These are phyloP conservation scores for Pseudonaja textilis DNA, from an alignment of 2,113 vertebrate genomes.

Conservation along the genomic window DNA sequence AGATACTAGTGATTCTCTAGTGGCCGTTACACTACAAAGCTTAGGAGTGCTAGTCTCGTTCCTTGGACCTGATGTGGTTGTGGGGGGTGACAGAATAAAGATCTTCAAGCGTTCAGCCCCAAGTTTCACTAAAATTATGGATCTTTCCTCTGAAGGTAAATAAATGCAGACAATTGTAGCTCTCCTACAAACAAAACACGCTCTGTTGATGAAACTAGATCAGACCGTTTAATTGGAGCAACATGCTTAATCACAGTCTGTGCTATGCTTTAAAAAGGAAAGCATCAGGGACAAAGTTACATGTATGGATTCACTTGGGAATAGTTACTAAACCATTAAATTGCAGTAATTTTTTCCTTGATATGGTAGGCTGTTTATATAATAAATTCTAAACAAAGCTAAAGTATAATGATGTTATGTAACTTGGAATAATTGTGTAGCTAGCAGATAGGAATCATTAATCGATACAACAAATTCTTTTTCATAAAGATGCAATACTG, in stretches of 20 bases:
- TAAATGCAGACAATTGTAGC: fast-evolving
- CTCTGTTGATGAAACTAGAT: slow-evolving; percentile 20
- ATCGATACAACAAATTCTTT: neutral
- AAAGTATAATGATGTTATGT: neutral
- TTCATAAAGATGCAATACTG: neutral
- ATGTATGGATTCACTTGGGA: neutral
- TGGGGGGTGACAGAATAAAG: slow-evolving; percentile 90
- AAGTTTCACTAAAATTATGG: slow-evolving; percentile 86
- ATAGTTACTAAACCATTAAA: neutral
- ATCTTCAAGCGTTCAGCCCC: slow-evolving; percentile 94
- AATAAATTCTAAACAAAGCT: neutral
- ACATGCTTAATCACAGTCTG: neutral
- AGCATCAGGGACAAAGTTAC: neutral
- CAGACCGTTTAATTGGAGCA: neutral
- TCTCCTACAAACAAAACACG: neutral
- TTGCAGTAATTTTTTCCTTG: neutral
- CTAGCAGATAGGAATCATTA: neutral
- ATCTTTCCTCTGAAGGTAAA: slow-evolving; percentile 89
- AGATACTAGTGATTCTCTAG: slow-evolving; percentile 86
- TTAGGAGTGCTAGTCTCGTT: slow-evolving; percentile 90
- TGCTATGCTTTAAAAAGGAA: neutral
- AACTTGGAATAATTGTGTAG: neutral
- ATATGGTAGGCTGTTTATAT: neutral
- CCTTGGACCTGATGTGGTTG: slow-evolving; percentile 92
- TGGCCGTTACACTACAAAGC: slow-evolving; percentile 90